A percentile compares a stretch with the other conserved stretches of the same genome.
These are phyloP conservation scores for Labeo calbasu DNA, from an alignment of 2,797 vertebrate species.

Conservation along the genomic window DNA sequence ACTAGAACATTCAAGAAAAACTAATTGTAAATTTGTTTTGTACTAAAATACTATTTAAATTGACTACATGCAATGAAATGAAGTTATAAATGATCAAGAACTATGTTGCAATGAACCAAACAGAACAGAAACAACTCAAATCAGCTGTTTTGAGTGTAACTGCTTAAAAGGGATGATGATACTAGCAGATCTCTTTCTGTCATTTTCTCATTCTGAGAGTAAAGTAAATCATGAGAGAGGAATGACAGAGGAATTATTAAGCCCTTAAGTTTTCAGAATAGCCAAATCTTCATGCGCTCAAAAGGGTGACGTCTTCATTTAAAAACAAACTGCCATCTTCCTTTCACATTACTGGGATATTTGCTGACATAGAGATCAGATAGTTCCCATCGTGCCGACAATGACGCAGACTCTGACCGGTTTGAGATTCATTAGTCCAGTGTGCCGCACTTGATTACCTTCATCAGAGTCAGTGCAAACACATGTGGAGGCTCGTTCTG, in stretches of 20 bases:
- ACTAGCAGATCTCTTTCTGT: neutral
- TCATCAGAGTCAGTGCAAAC: neutral
- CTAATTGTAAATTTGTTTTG: too few species aligned
- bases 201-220: neutral
- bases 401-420: neutral
- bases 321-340: slow-evolving; percentile 26
- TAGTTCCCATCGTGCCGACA: slow-evolving; percentile 25
- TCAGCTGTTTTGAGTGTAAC: neutral
- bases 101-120: neutral
- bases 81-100: neutral
- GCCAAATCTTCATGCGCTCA: neutral
- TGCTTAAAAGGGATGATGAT: neutral
- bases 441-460: neutral
- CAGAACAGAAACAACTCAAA: neutral
- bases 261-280: neutral
- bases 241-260: neutral
- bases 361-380: slow-evolving; percentile 35
- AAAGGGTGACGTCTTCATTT: neutral
- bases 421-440: neutral
- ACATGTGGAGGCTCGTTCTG: neutral
- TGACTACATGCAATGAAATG: neutral
- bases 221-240: too few species aligned
- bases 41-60: too few species aligned
- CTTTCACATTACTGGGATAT: slow-evolving; percentile 27
- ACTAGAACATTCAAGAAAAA: too few species aligned